Evolutionary conservation across 2,888 invertebrate genomes (phyloP).

Genomic region (Ophion costatus): DNA sequence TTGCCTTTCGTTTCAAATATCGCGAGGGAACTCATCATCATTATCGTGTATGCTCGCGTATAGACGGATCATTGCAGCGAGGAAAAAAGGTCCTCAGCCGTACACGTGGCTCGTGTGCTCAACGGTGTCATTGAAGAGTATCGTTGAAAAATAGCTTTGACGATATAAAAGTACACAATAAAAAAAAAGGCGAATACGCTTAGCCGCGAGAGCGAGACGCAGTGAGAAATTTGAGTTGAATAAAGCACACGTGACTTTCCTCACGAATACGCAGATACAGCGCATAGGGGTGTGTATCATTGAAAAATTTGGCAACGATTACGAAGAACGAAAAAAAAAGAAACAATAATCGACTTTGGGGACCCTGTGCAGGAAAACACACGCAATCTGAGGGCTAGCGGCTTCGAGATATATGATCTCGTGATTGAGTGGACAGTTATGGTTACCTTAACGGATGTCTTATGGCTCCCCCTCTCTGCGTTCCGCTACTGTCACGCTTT

Average conservation of each 20-base stretch:
- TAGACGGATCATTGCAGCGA: neutral
- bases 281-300: neutral
- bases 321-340: constrained; percentile 21
- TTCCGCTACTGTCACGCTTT: too few species aligned
- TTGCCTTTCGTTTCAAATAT: constrained; percentile 51
- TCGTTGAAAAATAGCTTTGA: neutral
- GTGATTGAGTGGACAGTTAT: constrained; percentile 45
- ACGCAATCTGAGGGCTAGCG: constrained; percentile 14
- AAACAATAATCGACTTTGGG: neutral
- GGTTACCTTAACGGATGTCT: constrained; percentile 1
- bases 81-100: neutral
- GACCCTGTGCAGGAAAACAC: constrained; percentile 7
- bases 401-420: constrained; percentile 35
- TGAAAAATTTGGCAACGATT: constrained; percentile 34
- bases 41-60: constrained; percentile 14
- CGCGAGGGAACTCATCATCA: constrained; percentile 34
- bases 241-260: neutral
- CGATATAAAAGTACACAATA: neutral
- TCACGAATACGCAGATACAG: neutral
- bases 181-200: neutral
- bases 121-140: neutral
- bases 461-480: too few species aligned
- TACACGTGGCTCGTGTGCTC: neutral
- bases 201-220: too few species aligned
- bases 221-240: neutral